Evolutionary conservation across 2,888 invertebrate species (phyloP), one percentile per base, ranked within the genome.

Genomic region (Chymomyza caudatula): DNA sequence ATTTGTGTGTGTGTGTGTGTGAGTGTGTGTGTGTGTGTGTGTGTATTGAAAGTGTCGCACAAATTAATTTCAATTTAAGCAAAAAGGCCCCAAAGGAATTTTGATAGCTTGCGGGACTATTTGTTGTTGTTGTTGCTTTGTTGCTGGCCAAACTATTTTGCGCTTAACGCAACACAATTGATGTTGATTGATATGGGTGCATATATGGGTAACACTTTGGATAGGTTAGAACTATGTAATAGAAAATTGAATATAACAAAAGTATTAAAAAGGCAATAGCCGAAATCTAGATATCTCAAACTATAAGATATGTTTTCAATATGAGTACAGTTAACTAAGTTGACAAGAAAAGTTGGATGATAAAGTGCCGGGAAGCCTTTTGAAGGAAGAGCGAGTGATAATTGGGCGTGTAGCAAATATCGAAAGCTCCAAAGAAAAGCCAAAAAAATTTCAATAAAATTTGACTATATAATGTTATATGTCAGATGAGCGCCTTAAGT

Each of bases 61-160:
- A 86, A 86, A 82, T 82, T 86, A 84, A 82, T 82, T 83, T 82
- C 86, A 85, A 78, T 86, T 86, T 81, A 44, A 5, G 63, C 61
- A 60, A 63, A 54, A 52, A 57, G 51, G 29, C 29, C 29, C 29
- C 29, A 42, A 60, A 75, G 58, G 61, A 76, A 67, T 67, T 74
- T 74, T 73, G 77, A 73, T 76, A 74, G 76, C 56, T 54, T 69
- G 58, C 70, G 61, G 52, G 55, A 67, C 59, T 68, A 65, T 64
- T 74, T 60, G 61, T 67, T 71, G 51, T 55, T 75, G 60, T 47
- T 69, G 52, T 68, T 74, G 57, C 56, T 67, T 63, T 67, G 55
- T 11, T 58, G 59, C 23, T 5, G 49, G 43, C 23, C 62, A 63
- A 81, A 85, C 76, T 83, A 81, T 82, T 82, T 81, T 69, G 78